Base-by-base conservation (phyloP, 2,888 invertebrate genomes). In the Leptopilina syphax region DNA sequence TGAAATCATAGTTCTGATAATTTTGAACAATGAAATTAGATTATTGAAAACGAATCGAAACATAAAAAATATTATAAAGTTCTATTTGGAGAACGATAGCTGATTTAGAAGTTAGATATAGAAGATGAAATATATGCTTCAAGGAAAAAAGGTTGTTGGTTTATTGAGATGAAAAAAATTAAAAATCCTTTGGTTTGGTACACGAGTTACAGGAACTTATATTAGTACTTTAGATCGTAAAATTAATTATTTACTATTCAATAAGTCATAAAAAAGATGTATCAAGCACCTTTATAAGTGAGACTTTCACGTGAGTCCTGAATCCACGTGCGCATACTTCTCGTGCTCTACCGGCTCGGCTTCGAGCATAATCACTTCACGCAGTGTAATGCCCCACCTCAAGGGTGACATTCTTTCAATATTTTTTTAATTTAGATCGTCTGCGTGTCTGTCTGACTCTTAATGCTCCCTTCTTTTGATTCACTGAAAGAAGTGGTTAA, bases 331-430 rank as follows among this genome's bases (percentile, higher is more conserved):
- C 70, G 70, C 70, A 73, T 73, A 57, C 34, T 34, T 73, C 34
- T 57, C 27, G 54, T 73, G 70, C 54, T 73, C 57, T 73, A 73
- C 73, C 73, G 73, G 54, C 63, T 8, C 3, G 47, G 24, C 24
- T 10, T 44, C 73, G 70, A 50, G 13, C 27, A 70, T 73, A 73
- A 73, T 34, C 41, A 73, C 73, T 57, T 73, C 10, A 73, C 57
- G 73, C 57, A 73, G 73, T 73, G 73, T 73, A 73, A 73, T 73
- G 73, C 57, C 73, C 73, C 73, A 54, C 54, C 73, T 57, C 34
- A n/a, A 73, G 73, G 73, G 73, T 73, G 73, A 73, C 73, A 73
- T 73, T 73, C 73, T 73, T 73, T 34, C 57, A 73, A 73, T 57
- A 24, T 57, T 73, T 73, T 73, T 73, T 54, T 34, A 54, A 73